These are phyloP conservation scores for Acrocephalus arundinaceus DNA, from an alignment of 2,113 vertebrate genomes.

Conservation along the genomic window DNA sequence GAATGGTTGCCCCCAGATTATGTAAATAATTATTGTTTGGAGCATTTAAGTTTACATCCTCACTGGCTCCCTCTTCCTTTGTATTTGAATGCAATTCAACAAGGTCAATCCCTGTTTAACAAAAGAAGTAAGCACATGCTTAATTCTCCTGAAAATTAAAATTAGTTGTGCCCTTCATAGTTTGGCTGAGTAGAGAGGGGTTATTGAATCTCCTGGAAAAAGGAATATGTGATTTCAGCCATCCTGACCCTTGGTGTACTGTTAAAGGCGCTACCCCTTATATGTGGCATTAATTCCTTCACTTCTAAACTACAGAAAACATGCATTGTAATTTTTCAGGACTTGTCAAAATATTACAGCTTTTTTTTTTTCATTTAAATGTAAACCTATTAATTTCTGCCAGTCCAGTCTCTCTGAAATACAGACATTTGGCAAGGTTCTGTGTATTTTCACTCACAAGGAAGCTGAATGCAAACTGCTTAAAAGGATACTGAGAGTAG, in stretches of 20 bases:
- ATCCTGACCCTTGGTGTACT: neutral
- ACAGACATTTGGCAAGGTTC: neutral
- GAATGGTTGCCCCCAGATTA: neutral
- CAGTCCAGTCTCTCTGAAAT: neutral
- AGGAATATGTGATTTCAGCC: neutral
- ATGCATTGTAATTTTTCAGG: neutral
- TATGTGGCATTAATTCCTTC: neutral
- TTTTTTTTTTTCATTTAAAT: neutral
- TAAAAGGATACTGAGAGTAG: neutral
- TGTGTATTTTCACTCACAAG: neutral
- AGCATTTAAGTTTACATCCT: slow-evolving; percentile 19
- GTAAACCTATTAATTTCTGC: neutral
- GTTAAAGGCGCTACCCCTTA: neutral
- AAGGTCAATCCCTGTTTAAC: neutral
- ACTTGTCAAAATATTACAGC: slow-evolving; percentile 11
- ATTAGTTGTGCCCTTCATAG: neutral
- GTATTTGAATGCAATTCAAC: neutral
- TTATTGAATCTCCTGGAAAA: neutral
- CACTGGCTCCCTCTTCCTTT: slow-evolving; percentile 41
- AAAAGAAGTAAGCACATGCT: neutral
- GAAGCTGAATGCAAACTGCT: neutral
- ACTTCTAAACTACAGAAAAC: neutral
- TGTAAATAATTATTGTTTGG: slow-evolving; percentile 20
- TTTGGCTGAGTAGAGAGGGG: neutral
- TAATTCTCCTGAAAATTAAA: neutral